Evolutionary conservation across 2,888 invertebrate species (phyloP), one percentile per base, ranked within the genome.

Genomic region (Celastrina argiolus): DNA sequence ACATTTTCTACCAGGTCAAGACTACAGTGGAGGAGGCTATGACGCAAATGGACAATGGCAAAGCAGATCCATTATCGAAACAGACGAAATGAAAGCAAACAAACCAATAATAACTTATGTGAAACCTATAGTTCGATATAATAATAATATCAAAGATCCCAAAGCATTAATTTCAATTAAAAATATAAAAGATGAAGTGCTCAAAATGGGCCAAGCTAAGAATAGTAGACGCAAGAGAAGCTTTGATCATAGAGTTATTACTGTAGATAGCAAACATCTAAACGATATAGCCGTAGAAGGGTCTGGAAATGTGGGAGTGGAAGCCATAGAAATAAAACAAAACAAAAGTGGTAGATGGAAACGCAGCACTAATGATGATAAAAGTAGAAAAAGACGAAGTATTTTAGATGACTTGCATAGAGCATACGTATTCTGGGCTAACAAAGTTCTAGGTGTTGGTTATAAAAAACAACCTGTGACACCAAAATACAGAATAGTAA

Each of bases 21-120:
- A 83, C 76, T 88, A 81, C n/a, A n/a, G n/a, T 63, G 76, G 76
- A 2, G 81, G 80, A 0, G 84, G 85, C 8, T 90, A 91, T 73
- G 90, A 91, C 66, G 83, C 88, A 2, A 90, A 90, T 59, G 89
- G 85, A 22, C 91, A 91, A 75, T 91, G 90, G 91, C 90, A 88
- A 74, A 89, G 88, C 72, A 76, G 90, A 75, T 86, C 85, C 64
- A 81, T 87, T 70, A 73, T 78, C 64, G 79, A 83, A 69, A 77
- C 76, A 61, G 75, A 69, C 59, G 67, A 75, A 68, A 41, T 66
- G 8, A 73, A 56, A 67, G 69, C 71, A 63, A 73, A 73, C 7
- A 74, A 77, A 72, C 81, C 84, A 2, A 73, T 80, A 12, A 76
- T 80, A 64, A 73, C 84, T 0, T 83, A 84, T 42, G 75, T 81